Evolutionary conservation across 2,797 vertebrate genomes (phyloP).

Genomic region (Silurus aristotelis): DNA sequence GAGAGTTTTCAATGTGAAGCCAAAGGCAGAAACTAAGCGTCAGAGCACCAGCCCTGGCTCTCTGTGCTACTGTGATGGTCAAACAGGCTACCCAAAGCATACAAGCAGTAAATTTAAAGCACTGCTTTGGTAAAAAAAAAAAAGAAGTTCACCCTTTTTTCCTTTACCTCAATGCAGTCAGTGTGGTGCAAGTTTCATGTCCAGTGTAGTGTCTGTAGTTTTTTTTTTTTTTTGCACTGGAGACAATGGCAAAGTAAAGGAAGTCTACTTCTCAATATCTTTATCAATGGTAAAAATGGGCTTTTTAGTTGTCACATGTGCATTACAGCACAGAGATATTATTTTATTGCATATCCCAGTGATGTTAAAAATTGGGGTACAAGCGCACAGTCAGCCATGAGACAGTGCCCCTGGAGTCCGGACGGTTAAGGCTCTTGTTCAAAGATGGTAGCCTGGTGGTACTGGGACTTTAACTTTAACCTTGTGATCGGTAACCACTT

Average conservation of each 20-base stretch:
- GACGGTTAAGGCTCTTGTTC: no score
- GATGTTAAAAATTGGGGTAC: no score
- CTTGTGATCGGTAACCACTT: no score
- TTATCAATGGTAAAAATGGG: background rate
- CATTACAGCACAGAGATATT: no score
- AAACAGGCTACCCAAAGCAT: constrained; percentile 17
- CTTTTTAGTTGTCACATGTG: no score
- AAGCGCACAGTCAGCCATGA: no score
- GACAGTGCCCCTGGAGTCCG: no score
- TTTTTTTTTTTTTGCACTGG: background rate
- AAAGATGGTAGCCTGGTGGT: no score
- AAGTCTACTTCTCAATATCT: background rate
- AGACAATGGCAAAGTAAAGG: background rate
- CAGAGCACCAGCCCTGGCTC: background rate
- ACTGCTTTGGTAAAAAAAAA: background rate
- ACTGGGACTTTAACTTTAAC: no score
- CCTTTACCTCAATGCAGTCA: background rate
- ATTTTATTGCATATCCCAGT: no score
- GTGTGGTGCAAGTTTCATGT: background rate
- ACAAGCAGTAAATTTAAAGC: background rate
- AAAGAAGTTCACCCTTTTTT: background rate
- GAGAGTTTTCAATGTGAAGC: constrained; percentile 49
- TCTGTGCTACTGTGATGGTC: constrained; percentile 35
- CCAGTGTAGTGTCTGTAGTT: background rate
- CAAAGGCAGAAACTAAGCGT: constrained; percentile 6